These are phyloP conservation scores for Piprites chloris DNA, from an alignment of 2,113 vertebrate genomes.

Conservation along the genomic window DNA sequence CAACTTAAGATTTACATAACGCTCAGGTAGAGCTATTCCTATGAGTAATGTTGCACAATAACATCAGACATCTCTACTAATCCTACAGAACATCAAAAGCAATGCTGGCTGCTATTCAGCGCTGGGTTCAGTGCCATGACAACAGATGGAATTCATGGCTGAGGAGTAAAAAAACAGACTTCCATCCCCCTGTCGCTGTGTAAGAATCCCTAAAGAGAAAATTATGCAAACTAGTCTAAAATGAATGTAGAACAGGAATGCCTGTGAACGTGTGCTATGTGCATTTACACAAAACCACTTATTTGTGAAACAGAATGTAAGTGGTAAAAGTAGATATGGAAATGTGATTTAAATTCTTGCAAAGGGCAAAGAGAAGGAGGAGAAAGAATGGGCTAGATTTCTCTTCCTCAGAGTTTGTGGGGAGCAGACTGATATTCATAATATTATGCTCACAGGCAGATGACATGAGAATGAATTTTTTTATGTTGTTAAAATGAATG, in stretches of 20 bases:
- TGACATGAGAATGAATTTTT: not conserved
- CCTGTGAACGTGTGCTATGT: not conserved
- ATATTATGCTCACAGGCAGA: slow-evolving; percentile 18
- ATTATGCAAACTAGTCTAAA: slow-evolving; percentile 42
- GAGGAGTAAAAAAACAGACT: slow-evolving; percentile 47
- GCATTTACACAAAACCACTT: not conserved
- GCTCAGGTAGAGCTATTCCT: slow-evolving; percentile 43
- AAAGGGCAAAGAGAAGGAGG: not conserved
- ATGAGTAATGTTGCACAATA: slow-evolving; percentile 50
- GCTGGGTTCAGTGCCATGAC: slow-evolving; percentile 61
- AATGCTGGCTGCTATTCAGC: slow-evolving; percentile 56
- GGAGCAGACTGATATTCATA: not conserved
- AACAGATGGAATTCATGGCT: slow-evolving; percentile 68
- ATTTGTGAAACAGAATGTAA: slow-evolving; percentile 24
- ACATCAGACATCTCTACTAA: slow-evolving; percentile 56
- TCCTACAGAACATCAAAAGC: slow-evolving; percentile 58
- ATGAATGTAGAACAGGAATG: slow-evolving; percentile 48
- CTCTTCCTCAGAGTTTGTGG: not conserved
- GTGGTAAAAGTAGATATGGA: slow-evolving; percentile 25
- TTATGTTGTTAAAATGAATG: not conserved
- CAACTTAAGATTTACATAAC: slow-evolving; percentile 31
- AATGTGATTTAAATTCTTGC: slow-evolving; percentile 18
- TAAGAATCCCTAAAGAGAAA: slow-evolving; percentile 62
- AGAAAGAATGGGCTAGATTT: not conserved
- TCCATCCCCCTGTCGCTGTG: slow-evolving; percentile 46